A percentile compares a stretch with the other conserved stretches of the same genome.
Evolutionary conservation across 1,140 invertebrate genomes (phyloP).

Genomic region (Apolygus lucorum): DNA sequence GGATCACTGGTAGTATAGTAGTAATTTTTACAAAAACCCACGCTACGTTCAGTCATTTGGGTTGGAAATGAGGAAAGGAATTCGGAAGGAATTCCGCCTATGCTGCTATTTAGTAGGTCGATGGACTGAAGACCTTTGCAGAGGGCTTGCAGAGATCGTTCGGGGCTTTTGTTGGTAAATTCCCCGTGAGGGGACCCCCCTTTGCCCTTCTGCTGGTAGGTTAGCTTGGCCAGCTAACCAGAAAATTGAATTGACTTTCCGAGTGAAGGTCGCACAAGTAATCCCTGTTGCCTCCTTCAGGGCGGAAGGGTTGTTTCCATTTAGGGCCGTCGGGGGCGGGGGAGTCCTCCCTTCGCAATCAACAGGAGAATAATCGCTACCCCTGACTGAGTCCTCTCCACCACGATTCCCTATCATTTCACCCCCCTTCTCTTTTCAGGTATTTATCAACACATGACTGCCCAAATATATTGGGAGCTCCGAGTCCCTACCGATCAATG

Average conservation of each 20-base stretch:
- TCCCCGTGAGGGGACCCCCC: not conserved
- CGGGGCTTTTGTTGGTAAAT: not conserved
- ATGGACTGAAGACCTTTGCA: no score
- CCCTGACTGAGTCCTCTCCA: not conserved
- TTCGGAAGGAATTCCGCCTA: not conserved
- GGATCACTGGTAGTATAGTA: no score
- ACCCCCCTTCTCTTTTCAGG: not conserved
- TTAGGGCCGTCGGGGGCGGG: no score
- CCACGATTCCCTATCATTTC: no score
- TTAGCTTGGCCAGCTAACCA: slow-evolving; percentile 11
- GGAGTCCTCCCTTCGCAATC: not conserved
- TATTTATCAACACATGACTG: not conserved
- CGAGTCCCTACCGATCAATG: no score
- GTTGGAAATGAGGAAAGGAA: not conserved
- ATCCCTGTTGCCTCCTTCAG: not conserved
- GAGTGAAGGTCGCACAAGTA: not conserved
- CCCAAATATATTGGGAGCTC: not conserved
- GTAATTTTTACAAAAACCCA: no score
- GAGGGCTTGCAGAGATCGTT: no score
- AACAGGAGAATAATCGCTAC: slow-evolving; percentile 11
- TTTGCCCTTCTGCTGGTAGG: not conserved
- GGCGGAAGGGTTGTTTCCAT: slow-evolving; percentile 8
- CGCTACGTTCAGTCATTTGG: no score
- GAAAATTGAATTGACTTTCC: slow-evolving; percentile 15
- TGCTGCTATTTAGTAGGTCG: no score